A percentile compares a stretch with the other conserved stretches of the same genome.
Conservation (phyloP, 2,113 vertebrate species). For the Procavia capensis region DNA sequence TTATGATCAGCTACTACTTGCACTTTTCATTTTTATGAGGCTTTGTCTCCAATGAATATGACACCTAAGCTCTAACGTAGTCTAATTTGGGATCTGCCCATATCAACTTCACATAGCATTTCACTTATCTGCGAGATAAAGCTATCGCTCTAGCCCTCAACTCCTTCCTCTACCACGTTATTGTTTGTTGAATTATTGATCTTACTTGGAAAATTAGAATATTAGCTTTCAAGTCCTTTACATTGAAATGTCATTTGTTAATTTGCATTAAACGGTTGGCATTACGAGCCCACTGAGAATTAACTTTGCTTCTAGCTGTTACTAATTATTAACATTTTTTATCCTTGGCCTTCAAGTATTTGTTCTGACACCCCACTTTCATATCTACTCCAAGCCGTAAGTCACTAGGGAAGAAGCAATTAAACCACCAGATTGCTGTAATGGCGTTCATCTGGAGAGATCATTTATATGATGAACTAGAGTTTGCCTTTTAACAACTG, state of each 20-base stretch:
- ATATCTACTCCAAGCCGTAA: conserved; percentile 71
- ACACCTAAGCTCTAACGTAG: conserved; percentile 51
- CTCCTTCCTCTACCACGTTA: conserved; percentile 61
- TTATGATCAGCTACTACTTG: not conserved
- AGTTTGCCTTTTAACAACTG: conserved; percentile 65
- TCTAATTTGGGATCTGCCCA: conserved; percentile 72
- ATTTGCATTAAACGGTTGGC: conserved; percentile 79
- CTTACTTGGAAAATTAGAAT: conserved; percentile 71
- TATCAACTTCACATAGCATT: conserved; percentile 57
- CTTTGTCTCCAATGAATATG: not conserved
- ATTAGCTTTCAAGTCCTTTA: conserved; percentile 71
- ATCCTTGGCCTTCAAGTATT: conserved; percentile 73
- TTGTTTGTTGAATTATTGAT: conserved; percentile 78
- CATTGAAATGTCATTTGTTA: conserved; percentile 81
- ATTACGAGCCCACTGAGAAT: conserved; percentile 76
- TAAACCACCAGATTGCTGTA: conserved; percentile 67
- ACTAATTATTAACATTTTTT: conserved; percentile 82
- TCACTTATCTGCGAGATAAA: conserved; percentile 64
- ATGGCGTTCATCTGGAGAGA: conserved; percentile 60
- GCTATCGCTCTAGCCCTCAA: conserved; percentile 54
- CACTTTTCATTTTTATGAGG: conserved; percentile 63
- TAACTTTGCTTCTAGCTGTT: conserved; percentile 77
- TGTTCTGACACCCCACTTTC: conserved; percentile 74
- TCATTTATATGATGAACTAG: conserved; percentile 54
- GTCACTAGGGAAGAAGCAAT: conserved; percentile 68